phyloP scores from a whole-genome alignment of 1,140 invertebrate genomes.

The Drosophila teissieri region DNA sequence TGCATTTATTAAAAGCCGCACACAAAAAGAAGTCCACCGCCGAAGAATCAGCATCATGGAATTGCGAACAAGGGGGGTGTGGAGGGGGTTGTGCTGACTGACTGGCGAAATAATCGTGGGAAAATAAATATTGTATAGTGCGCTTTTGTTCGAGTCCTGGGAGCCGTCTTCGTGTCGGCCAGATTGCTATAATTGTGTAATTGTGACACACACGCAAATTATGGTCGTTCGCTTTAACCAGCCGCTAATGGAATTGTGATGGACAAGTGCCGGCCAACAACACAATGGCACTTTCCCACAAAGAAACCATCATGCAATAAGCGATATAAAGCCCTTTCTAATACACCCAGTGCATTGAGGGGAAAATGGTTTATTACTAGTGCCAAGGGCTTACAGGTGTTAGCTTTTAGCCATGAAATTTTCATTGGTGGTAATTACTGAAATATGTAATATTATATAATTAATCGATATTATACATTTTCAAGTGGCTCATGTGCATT shows the following conservation, averaged over 20 bases:
- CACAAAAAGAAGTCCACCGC: slow-evolving; percentile 17
- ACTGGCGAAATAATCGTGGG: slow-evolving; percentile 12
- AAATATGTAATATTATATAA: no score
- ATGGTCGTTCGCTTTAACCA: slow-evolving; percentile 36
- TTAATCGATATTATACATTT: no score
- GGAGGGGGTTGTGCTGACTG: no score
- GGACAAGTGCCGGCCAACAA: slow-evolving; percentile 17
- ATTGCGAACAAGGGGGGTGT: neutral
- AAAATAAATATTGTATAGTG: slow-evolving; percentile 34
- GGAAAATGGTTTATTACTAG: neutral
- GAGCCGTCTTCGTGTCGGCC: slow-evolving; percentile 38
- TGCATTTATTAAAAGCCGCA: slow-evolving; percentile 60
- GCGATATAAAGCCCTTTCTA: neutral
- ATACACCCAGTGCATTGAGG: no score
- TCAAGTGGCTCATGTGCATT: neutral
- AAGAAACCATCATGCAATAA: neutral
- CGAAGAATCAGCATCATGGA: slow-evolving; percentile 10
- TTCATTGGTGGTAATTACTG: neutral
- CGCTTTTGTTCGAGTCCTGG: slow-evolving; percentile 16
- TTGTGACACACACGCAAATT: slow-evolving; percentile 38
- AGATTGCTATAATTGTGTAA: slow-evolving; percentile 57
- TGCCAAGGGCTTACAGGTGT: neutral
- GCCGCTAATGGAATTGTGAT: slow-evolving; percentile 38
- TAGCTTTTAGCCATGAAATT: no score
- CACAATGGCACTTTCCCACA: neutral